Evolutionary conservation across 2,113 vertebrate genomes (phyloP).

Genomic region (Athene noctua): DNA sequence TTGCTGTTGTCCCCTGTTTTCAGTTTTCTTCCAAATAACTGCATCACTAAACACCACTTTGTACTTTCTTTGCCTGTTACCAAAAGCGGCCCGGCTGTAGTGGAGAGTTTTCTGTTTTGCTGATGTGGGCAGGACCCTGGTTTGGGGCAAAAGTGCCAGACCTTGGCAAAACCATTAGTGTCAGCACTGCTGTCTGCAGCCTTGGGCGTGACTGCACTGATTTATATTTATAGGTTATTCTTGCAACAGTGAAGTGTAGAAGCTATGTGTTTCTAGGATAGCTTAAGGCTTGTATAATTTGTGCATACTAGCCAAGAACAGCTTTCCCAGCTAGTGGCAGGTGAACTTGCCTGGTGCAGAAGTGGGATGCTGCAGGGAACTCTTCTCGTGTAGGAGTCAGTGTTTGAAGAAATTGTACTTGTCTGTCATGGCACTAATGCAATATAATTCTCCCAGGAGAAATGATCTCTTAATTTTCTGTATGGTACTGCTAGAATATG

Average conservation of each 20-base stretch:
- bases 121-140: background rate
- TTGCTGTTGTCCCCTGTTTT: background rate
- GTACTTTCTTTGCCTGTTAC: background rate
- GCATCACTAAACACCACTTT: background rate
- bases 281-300: background rate
- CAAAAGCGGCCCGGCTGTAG: background rate
- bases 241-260: background rate
- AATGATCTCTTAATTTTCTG: background rate
- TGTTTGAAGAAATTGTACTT: background rate
- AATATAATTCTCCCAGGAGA: background rate
- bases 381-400: background rate
- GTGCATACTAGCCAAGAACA: background rate
- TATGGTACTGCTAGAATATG: background rate
- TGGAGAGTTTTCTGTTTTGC: background rate
- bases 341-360: background rate
- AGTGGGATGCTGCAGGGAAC: background rate
- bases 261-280: background rate
- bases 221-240: background rate
- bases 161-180: background rate
- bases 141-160: background rate
- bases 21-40: background rate
- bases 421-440: background rate
- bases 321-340: background rate
- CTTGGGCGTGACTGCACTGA: background rate
- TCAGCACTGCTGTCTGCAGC: background rate